These are phyloP conservation scores for Drosophila pallidifrons DNA, from an alignment of 1,140 invertebrate genomes.

Conservation along the genomic window DNA sequence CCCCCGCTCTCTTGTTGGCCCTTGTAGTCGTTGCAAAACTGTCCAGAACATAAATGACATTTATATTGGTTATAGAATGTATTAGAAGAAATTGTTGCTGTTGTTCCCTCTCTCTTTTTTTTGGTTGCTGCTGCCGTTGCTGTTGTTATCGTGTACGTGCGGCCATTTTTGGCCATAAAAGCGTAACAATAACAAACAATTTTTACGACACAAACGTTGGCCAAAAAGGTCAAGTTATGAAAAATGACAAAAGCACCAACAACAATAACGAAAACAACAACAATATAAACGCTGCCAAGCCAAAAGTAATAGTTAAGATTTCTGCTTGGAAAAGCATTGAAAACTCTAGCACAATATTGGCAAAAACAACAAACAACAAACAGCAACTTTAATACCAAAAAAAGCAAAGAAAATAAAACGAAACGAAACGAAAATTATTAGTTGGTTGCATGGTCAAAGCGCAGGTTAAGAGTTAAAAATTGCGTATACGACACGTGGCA, in stretches of 20 bases:
- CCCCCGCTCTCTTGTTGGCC: background rate
- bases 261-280: conserved; percentile 12
- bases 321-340: conserved; percentile 42
- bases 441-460: conserved; percentile 46
- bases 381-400: background rate
- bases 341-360: conserved; percentile 53
- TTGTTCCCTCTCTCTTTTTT: conserved; percentile 7
- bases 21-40: conserved; percentile 37
- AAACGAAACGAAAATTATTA: conserved; percentile 15
- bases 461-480: conserved; percentile 52
- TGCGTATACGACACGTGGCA: conserved; percentile 69
- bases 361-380: conserved; percentile 8
- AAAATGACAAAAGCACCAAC: conserved; percentile 52
- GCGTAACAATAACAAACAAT: conserved; percentile 65
- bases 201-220: conserved; percentile 51
- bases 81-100: conserved; percentile 59
- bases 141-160: conserved; percentile 46
- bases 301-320: conserved; percentile 37
- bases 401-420: background rate
- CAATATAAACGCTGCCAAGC: background rate
- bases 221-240: conserved; percentile 71
- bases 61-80: conserved; percentile 77
- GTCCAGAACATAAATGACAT: conserved; percentile 80
- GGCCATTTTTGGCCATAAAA: conserved; percentile 50
- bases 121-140: conserved; percentile 13